Base-by-base conservation (phyloP, 2,113 vertebrate genomes). In the Patagioenas fasciata region DNA sequence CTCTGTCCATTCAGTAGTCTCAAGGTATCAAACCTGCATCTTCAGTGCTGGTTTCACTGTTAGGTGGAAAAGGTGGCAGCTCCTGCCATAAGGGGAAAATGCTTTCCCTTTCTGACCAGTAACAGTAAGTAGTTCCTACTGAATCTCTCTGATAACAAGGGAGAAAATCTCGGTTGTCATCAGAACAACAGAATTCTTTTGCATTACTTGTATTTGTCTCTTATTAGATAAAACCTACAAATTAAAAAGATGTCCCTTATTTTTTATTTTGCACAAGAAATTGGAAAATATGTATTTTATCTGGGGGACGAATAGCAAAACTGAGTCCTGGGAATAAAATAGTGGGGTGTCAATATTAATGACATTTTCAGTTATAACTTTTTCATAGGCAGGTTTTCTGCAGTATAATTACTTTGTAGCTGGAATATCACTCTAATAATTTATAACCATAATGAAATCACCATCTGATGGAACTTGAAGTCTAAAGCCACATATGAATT, bases 1-100 rank as follows among this genome's bases (percentile, higher is more conserved):
- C 26, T 83, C 70, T 80, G 85, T 66, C 89, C 79, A n/a, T 90
- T 94, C 79, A 80, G 42, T 32, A 85, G n/a, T 82, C 67, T 85
- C 47, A 51, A 50, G 60, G 32, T 62, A 88, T 89, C 62, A 91
- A 78, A 90, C 42, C 58, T 88, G 54, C 65, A 79, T 66, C 20
- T 95, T 85, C 61, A 67, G 38, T 8, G 20, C n/a, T 88, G 44
- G 15, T 66, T 93, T 93, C 74, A 62, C 54, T 82, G 21, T 66
- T 44, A 28, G 48, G 32, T 42, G 90, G 79, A 74, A 90, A 80
- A 88, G 9, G 74, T 80, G 47, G 23, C 21, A 85, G 66, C 47
- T 85, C 36, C 40, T 73, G 29, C 4, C 4, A 51, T 19, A 44
- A 71, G 13, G 64, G 32, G 38, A 85, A 89, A 75, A 79, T 2